Conservation (phyloP, 2,888 invertebrate genomes). For the Microdon myrmicae region DNA sequence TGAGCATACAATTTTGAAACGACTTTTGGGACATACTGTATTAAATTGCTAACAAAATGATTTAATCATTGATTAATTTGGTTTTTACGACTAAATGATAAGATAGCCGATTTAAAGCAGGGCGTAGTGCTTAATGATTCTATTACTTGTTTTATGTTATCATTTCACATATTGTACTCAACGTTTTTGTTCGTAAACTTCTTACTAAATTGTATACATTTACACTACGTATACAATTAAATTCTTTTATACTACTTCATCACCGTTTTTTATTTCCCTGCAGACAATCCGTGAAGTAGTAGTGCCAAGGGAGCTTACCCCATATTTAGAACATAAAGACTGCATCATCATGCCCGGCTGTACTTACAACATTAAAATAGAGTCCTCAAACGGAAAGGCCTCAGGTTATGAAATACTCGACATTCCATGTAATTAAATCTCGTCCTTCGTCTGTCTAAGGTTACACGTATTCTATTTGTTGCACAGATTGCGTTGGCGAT, state of each 20-base stretch:
- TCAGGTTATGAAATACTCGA: conserved; percentile 51
- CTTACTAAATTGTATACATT: too few species aligned
- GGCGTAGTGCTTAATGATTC: too few species aligned
- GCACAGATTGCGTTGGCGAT: conserved; percentile 59
- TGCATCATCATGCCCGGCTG: conserved; percentile 62
- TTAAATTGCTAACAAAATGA: too few species aligned
- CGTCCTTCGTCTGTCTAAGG: not conserved
- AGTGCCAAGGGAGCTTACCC: conserved; percentile 57
- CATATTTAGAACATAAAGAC: conserved; percentile 57
- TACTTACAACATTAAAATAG: conserved; percentile 60
- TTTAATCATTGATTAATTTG: too few species aligned
- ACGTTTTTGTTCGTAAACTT: too few species aligned
- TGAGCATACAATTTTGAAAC: too few species aligned
- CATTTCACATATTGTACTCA: too few species aligned
- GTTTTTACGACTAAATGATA: too few species aligned
- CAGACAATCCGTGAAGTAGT: conserved; percentile 34
- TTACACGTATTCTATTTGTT: not conserved
- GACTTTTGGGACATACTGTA: too few species aligned
- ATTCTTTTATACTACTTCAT: not conserved
- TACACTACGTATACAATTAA: too few species aligned
- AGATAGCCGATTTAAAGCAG: too few species aligned
- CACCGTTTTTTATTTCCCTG: not conserved
- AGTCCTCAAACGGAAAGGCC: conserved; percentile 57
- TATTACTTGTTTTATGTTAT: too few species aligned
- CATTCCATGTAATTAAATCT: conserved; percentile 59